Evolutionary conservation across 1,140 invertebrate species (phyloP).

Genomic region (Conus ventricosus): DNA sequence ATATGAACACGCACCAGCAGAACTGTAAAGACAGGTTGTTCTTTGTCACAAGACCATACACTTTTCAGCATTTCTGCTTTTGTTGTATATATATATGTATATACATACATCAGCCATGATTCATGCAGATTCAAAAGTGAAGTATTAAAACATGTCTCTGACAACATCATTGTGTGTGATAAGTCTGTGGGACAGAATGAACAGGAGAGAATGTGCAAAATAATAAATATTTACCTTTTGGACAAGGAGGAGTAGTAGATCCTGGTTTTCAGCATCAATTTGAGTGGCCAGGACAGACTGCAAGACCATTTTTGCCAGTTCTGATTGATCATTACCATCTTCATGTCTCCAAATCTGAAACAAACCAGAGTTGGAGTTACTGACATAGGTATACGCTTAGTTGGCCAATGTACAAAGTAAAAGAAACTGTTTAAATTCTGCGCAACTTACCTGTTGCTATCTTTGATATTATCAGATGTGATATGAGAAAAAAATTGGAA

Average conservation of each 20-base stretch:
- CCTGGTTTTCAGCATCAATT: constrained; percentile 21
- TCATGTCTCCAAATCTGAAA: constrained; percentile 24
- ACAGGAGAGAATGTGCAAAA: neutral
- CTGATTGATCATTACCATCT: neutral
- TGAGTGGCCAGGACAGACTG: constrained; percentile 14
- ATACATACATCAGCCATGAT: neutral
- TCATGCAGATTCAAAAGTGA: neutral
- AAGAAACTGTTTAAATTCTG: neutral
- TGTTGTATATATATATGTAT: neutral
- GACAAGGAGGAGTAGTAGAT: neutral
- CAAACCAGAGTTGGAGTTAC: neutral
- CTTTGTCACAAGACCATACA: neutral
- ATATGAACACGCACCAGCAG: neutral
- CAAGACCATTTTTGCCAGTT: neutral
- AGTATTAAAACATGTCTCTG: neutral
- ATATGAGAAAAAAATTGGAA: too few relatives aligned
- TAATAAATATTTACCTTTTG: neutral
- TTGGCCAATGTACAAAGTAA: neutral
- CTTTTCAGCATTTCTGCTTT: neutral
- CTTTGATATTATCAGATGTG: too few relatives aligned
- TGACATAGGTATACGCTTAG: neutral
- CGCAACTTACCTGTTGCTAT: too few relatives aligned
- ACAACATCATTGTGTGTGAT: neutral
- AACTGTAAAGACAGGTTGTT: neutral
- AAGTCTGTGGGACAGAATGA: neutral